A percentile compares a stretch with the other conserved stretches of the same genome.
phyloP scores from a whole-genome alignment of 2,888 invertebrate species.

The Athalia circularis region DNA sequence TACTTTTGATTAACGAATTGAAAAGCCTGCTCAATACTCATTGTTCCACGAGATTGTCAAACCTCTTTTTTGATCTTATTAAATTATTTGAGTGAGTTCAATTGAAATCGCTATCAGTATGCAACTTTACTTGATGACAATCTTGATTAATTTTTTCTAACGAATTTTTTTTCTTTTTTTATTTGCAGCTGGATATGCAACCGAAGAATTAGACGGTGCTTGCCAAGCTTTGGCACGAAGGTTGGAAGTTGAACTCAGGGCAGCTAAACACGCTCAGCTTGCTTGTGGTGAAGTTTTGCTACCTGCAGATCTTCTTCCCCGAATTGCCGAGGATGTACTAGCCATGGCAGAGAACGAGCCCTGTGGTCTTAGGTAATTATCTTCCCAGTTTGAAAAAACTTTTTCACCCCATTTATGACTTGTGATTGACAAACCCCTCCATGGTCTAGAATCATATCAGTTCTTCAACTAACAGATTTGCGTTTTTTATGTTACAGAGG shows the following conservation, averaged over 20 bases:
- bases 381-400: neutral
- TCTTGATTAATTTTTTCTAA: neutral
- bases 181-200: slow-evolving; percentile 73
- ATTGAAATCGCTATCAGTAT: neutral
- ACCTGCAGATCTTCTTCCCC: slow-evolving; percentile 87
- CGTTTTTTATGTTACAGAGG: slow-evolving; percentile 75
- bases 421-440: neutral
- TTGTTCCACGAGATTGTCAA: too few relatives aligned
- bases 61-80: too few relatives aligned
- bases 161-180: slow-evolving; percentile 39
- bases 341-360: slow-evolving; percentile 92
- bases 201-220: slow-evolving; percentile 76
- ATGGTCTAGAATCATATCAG: neutral
- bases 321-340: slow-evolving; percentile 87
- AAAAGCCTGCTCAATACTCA: too few relatives aligned
- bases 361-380: slow-evolving; percentile 83
- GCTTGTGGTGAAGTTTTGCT: slow-evolving; percentile 90
- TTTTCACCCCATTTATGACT: neutral
- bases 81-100: neutral
- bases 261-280: slow-evolving; percentile 87
- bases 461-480: slow-evolving; percentile 26
- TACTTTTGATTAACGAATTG: too few relatives aligned
- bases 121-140: neutral
- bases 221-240: slow-evolving; percentile 83
- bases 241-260: slow-evolving; percentile 86